phyloP scores from a whole-genome alignment of 2,888 invertebrate genomes.

The Acronicta alni region DNA sequence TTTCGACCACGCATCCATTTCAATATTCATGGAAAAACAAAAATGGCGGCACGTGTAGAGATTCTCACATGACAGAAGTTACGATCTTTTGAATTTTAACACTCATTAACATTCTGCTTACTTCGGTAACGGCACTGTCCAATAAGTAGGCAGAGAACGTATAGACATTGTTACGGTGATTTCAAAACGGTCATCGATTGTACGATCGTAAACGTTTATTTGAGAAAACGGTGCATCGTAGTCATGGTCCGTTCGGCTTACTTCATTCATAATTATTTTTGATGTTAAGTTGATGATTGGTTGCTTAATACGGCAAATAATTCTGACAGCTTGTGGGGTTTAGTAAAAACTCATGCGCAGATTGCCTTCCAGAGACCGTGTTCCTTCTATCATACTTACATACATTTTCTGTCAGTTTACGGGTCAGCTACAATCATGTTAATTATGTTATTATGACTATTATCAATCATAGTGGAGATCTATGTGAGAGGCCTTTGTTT shows the following conservation, averaged over 20 bases:
- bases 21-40: slow-evolving; percentile 54
- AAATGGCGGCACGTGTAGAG: slow-evolving; percentile 48
- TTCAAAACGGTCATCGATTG: slow-evolving; percentile 50
- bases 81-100: slow-evolving; percentile 55
- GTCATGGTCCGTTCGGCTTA: slow-evolving; percentile 17
- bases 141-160: slow-evolving; percentile 56
- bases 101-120: slow-evolving; percentile 58
- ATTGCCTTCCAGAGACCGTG: no score
- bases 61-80: slow-evolving; percentile 44
- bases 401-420: no score
- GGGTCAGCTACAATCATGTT: no score
- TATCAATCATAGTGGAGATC: no score
- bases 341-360: no score
- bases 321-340: no score
- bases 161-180: slow-evolving; percentile 57
- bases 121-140: slow-evolving; percentile 57
- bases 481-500: no score
- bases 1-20: slow-evolving; percentile 36
- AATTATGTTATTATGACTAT: no score
- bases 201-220: slow-evolving; percentile 40
- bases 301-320: no score
- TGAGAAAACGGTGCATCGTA: slow-evolving; percentile 48
- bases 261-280: slow-evolving; percentile 10
- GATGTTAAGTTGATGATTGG: not conserved
- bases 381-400: no score